A percentile compares a stretch with the other conserved stretches of the same genome.
These are phyloP conservation scores for Caiman crocodilus DNA, from an alignment of 2,797 vertebrate genomes.

Conservation along the genomic window DNA sequence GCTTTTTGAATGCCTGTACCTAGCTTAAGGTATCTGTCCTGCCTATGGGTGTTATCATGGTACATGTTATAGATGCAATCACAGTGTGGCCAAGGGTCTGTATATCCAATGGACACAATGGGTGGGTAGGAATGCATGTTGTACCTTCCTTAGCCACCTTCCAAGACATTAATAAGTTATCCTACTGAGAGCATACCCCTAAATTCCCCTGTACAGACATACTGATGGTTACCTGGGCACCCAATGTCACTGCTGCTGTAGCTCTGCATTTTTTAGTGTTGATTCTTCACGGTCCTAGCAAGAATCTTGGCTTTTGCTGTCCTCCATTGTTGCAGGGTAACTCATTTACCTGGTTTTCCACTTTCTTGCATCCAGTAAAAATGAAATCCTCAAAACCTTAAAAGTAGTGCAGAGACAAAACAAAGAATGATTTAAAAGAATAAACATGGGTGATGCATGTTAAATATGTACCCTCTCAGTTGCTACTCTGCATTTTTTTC, in stretches of 20 bases:
- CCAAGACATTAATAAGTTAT: neutral
- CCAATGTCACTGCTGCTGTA: neutral
- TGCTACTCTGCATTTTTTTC: slow-evolving; percentile 18
- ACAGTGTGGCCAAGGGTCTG: accelerated
- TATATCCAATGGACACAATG: neutral
- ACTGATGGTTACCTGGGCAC: neutral
- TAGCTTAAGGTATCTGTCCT: too few species aligned
- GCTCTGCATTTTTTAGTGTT: neutral
- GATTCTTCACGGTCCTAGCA: neutral
- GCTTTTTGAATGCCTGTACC: too few species aligned
- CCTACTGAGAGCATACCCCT: neutral
- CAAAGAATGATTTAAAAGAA: neutral
- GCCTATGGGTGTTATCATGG: too few species aligned
- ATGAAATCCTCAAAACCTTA: neutral
- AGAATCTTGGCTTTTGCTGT: neutral
- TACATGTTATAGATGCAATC: neutral
- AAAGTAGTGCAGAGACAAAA: neutral
- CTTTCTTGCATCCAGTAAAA: neutral
- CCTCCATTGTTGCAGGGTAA: neutral
- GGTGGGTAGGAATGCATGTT: neutral
- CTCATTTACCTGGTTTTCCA: neutral
- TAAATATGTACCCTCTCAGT: neutral
- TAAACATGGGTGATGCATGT: neutral
- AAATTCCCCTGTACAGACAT: accelerated
- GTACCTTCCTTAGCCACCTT: neutral